phyloP scores from a whole-genome alignment of 2,797 vertebrate genomes.

The Emydoidea blandingii region DNA sequence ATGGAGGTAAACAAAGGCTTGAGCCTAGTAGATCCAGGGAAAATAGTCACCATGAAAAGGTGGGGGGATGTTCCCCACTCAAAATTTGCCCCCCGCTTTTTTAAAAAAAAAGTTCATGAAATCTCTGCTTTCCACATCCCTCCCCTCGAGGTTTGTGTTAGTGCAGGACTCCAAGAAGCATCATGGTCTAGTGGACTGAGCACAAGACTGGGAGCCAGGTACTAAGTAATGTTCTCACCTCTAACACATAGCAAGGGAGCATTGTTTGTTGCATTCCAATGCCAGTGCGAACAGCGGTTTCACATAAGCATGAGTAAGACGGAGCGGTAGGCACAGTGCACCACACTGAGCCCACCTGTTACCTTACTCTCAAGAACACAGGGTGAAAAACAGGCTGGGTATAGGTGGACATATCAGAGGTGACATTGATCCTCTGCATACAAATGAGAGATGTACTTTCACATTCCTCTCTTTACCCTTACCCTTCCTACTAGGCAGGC shows the following conservation, averaged over 20 bases:
- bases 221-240: background rate
- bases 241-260: background rate
- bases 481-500: background rate
- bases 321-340: background rate
- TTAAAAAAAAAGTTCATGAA: background rate
- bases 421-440: background rate
- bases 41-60: accelerated
- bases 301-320: background rate
- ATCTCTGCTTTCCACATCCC: background rate
- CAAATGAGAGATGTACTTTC: no score
- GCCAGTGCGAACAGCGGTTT: background rate
- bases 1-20: background rate
- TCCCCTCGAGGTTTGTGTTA: background rate
- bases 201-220: background rate
- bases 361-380: background rate
- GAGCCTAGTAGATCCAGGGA: background rate
- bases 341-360: background rate
- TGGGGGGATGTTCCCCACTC: background rate
- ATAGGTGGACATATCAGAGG: background rate
- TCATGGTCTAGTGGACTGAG: background rate
- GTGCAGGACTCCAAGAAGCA: background rate
- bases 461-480: background rate
- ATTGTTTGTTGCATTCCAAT: background rate
- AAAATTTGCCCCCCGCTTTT: background rate
- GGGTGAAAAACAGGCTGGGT: background rate